Evolutionary conservation across 2,113 vertebrate species (phyloP).

Genomic region (Origma solitaria): DNA sequence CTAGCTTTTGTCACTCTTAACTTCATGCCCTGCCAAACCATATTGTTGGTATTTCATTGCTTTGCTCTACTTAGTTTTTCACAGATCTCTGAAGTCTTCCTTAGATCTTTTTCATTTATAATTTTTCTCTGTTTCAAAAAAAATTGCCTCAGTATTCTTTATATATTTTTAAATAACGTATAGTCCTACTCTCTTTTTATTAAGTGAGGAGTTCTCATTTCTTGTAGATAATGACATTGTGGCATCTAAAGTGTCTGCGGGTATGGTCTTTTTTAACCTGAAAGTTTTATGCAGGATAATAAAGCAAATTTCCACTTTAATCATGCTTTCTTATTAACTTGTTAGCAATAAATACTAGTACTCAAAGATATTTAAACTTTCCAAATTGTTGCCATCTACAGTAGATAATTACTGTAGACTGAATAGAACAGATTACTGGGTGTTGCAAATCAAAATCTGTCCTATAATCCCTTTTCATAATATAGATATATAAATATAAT

Average conservation of each 20-base stretch:
- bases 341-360: not conserved
- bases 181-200: not conserved
- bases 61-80: not conserved
- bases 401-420: not conserved
- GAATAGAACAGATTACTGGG: not conserved
- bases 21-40: not conserved
- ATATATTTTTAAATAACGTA: not conserved
- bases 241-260: not conserved
- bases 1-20: not conserved
- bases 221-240: not conserved
- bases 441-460: not conserved
- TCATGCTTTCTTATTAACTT: not conserved
- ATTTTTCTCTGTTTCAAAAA: not conserved
- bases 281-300: not conserved
- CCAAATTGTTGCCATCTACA: not conserved
- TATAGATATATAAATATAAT: not conserved
- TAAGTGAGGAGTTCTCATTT: not conserved
- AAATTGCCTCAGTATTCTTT: not conserved
- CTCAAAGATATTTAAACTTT: not conserved
- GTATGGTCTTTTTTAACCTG: not conserved
- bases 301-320: not conserved
- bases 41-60: not conserved
- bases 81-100: not conserved
- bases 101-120: not conserved
- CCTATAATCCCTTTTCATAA: not conserved